Evolutionary conservation across 2,888 invertebrate genomes (phyloP), one percentile per base, ranked within the genome.

Genomic region (Drosophila falleni): DNA sequence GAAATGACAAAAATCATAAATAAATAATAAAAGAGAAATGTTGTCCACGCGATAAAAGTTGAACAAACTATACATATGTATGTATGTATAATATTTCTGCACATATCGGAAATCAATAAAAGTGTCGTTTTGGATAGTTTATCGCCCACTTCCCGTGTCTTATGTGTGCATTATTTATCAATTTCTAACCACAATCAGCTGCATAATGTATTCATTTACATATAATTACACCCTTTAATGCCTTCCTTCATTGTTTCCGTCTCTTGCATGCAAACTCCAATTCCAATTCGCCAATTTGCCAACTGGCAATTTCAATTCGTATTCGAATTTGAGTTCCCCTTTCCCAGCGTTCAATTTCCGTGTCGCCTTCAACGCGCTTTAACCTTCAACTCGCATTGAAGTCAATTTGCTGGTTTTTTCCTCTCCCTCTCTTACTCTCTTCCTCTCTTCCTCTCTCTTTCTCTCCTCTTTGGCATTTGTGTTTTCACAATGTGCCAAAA

Each of bases 311-410:
- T 49, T 16, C 29, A 29, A 47, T 59, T 49, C 37, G 9, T 26
- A 33, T 46, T 68, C 60, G 47, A 68, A 67, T 44, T 59, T 54
- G 47, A 68, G 59, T 44, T 59, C 56, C 33, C 42, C 41, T 35
- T 51, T 51, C 47, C 53, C 55, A 44, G 11, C 54, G 50, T 59
- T 79, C 67, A 60, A 80, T 87, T 87, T 83, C 87, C 78, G 80
- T 66, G 46, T 82, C 67, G 77, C 59, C 55, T 65, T 73, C 65
- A 62, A 55, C 56, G 74, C 67, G 81, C 72, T 78, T 80, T 86
- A 85, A 87, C 86, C 86, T 89, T 86, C 89, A 86, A 89, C 86
- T 86, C 89, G 88, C 82, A 88, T 85, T 88, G 80, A 85, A 85
- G 76, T 77, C 80, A 85, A 78, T 86, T 87, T 83, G 71, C 39